Conservation (phyloP, 2,113 vertebrate genomes). For the Nothoprocta perdicaria region DNA sequence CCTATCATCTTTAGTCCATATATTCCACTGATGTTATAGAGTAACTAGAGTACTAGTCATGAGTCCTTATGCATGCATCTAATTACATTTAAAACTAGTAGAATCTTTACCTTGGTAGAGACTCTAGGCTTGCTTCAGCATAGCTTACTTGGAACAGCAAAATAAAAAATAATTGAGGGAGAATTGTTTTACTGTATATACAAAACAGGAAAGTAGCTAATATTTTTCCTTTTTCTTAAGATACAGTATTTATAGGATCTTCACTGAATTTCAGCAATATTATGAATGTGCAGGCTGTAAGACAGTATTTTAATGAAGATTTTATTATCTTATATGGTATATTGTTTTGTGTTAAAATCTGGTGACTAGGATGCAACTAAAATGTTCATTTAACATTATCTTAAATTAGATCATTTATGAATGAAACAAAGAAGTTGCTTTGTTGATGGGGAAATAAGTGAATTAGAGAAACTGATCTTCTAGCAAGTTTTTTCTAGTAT, state of each 20-base stretch:
- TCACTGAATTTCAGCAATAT: background rate
- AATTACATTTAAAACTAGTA: background rate
- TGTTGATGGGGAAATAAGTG: background rate
- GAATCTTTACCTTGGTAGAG: background rate
- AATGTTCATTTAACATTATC: slow-evolving; percentile 15
- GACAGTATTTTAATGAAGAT: background rate
- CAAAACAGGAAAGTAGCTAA: background rate
- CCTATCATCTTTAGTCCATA: background rate
- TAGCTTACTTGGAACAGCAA: background rate
- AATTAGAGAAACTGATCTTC: background rate
- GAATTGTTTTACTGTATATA: background rate
- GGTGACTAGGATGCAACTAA: background rate
- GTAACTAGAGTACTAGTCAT: background rate
- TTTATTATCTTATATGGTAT: background rate
- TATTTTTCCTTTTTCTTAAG: background rate
- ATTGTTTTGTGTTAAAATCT: background rate
- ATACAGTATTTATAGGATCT: background rate
- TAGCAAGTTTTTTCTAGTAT: background rate
- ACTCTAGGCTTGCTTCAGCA: background rate
- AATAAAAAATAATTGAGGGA: background rate
- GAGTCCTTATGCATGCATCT: background rate
- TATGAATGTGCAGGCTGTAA: background rate
- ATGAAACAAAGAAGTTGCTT: slow-evolving; percentile 12
- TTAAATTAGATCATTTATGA: slow-evolving; percentile 18
- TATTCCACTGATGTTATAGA: background rate